Conservation (phyloP, 2,888 invertebrate genomes). For the Teleiodes luculella region DNA sequence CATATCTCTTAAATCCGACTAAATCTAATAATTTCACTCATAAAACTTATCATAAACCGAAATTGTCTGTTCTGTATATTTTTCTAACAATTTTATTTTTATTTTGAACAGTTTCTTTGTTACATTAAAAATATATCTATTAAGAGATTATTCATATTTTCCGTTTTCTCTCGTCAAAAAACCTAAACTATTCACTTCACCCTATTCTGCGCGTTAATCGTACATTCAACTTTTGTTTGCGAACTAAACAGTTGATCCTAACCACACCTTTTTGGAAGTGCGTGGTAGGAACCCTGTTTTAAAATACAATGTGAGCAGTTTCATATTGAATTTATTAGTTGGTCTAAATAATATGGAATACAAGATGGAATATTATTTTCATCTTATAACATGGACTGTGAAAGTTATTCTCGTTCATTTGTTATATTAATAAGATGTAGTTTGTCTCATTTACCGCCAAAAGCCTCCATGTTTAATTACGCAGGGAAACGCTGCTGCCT, state of each 20-base stretch:
- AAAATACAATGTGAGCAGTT: background rate
- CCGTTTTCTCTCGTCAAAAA: background rate
- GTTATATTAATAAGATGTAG: no score
- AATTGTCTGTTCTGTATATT: no score
- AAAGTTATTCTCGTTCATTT: no score
- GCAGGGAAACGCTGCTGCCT: no score
- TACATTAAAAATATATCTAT: no score
- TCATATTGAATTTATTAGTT: background rate
- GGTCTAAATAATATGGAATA: background rate
- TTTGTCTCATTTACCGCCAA: no score
- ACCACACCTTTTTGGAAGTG: slow-evolving; percentile 44
- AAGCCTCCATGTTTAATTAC: no score
- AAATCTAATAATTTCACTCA: background rate
- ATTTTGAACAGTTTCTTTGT: no score
- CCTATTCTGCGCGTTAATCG: slow-evolving; percentile 37
- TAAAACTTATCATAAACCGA: background rate
- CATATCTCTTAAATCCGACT: background rate
- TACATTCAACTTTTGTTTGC: slow-evolving; percentile 41
- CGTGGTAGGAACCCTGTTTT: slow-evolving; percentile 36
- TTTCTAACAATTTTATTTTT: no score
- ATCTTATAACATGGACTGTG: no score
- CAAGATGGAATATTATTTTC: no score
- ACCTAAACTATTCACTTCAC: background rate
- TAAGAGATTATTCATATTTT: no score
- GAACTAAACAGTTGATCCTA: slow-evolving; percentile 39